Evolutionary conservation across 1,140 invertebrate genomes (phyloP).

Genomic region (Monochamus saltuarius): DNA sequence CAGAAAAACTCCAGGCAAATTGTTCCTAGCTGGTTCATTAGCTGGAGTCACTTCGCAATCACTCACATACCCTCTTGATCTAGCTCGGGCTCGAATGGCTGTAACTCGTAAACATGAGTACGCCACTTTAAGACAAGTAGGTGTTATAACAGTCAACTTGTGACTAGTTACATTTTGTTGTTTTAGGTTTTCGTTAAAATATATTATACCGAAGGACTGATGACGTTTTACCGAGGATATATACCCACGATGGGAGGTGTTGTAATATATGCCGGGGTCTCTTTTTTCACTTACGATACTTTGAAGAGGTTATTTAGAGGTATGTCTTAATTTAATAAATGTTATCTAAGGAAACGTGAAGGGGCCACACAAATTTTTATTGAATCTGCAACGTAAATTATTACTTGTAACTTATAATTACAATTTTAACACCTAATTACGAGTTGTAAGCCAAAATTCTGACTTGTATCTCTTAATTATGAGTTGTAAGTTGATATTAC

Average conservation of each 20-base stretch:
- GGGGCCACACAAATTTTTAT: too few relatives aligned
- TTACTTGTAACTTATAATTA: too few relatives aligned
- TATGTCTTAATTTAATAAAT: slow-evolving; percentile 51
- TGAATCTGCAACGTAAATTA: too few relatives aligned
- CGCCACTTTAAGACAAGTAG: slow-evolving; percentile 56
- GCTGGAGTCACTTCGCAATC: slow-evolving; percentile 92
- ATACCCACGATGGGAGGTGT: slow-evolving; percentile 90
- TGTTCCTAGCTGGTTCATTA: slow-evolving; percentile 88
- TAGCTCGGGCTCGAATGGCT: slow-evolving; percentile 96
- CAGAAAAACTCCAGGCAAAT: slow-evolving; percentile 44
- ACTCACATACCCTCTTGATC: slow-evolving; percentile 93
- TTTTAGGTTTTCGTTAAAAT: slow-evolving; percentile 81
- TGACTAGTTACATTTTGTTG: not conserved
- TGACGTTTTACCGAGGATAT: slow-evolving; percentile 84
- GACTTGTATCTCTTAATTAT: too few relatives aligned
- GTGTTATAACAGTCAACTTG: slow-evolving; percentile 1
- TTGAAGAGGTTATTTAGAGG: slow-evolving; percentile 81
- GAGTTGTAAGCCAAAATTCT: too few relatives aligned
- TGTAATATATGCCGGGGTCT: slow-evolving; percentile 95
- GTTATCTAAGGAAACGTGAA: too few relatives aligned
- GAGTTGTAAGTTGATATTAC: too few relatives aligned
- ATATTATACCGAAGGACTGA: slow-evolving; percentile 75
- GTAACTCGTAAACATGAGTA: slow-evolving; percentile 81
- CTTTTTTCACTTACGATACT: slow-evolving; percentile 97
- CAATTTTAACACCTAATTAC: too few relatives aligned